Percentiles rank a stretch among this genome's conserved stretches.
Evolutionary conservation across 2,888 invertebrate species (phyloP).

Genomic region (Orchesella flavescens): DNA sequence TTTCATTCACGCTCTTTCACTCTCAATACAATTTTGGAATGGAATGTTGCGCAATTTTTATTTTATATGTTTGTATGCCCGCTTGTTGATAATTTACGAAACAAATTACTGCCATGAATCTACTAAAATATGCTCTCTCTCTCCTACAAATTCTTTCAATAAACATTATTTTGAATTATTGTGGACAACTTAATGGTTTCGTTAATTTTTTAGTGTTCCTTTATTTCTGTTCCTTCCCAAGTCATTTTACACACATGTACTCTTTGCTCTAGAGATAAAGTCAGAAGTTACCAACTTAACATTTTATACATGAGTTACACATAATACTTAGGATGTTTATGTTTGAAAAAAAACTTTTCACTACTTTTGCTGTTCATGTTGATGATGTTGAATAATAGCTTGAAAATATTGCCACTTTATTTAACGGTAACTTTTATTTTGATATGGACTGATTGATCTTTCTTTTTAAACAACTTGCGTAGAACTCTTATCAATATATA

Average conservation of each 20-base stretch:
- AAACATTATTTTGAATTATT: no score
- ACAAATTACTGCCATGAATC: no score
- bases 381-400: constrained; percentile 25
- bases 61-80: neutral
- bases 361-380: constrained; percentile 42
- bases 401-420: neutral
- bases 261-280: constrained; percentile 15
- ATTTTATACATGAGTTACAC: neutral
- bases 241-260: constrained; percentile 41
- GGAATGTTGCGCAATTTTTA: neutral
- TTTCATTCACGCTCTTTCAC: neutral
- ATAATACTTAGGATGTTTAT: neutral
- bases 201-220: constrained; percentile 47
- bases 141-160: no score
- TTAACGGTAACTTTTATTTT: neutral
- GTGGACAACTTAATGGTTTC: no score
- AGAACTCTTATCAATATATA: no score
- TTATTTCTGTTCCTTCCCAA: constrained; percentile 46
- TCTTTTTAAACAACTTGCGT: neutral
- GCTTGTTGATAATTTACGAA: no score
- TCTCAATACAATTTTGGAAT: neutral
- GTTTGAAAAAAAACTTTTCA: neutral
- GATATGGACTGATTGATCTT: constrained; percentile 34
- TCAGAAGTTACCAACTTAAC: constrained; percentile 16
- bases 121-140: no score